A percentile compares a stretch with the other conserved stretches of the same genome.
Conservation (phyloP, 2,113 vertebrate species). For the Ptyas mucosa region DNA sequence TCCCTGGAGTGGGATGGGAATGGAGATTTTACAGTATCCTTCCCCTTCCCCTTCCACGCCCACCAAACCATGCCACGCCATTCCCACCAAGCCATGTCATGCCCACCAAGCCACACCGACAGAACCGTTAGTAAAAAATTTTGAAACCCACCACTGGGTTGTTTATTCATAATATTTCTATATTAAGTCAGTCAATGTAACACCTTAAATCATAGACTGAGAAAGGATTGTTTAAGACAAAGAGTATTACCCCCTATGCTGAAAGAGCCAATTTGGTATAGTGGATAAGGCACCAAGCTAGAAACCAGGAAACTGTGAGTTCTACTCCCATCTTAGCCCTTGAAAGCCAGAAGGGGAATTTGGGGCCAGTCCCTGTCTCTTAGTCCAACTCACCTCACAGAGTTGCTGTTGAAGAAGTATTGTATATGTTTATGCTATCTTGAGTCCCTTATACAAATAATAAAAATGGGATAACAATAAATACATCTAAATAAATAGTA, state of each 20-base stretch:
- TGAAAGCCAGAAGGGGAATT: background rate
- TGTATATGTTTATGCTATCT: background rate
- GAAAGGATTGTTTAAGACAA: background rate
- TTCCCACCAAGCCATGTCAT: too few species aligned
- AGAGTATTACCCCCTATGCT: background rate
- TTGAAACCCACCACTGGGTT: background rate
- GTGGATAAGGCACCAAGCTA: background rate
- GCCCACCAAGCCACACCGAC: too few species aligned
- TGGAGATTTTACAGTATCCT: too few species aligned
- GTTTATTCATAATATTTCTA: background rate
- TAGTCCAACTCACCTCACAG: background rate
- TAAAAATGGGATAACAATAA: background rate
- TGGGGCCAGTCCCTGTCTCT: background rate
- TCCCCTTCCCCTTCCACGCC: too few species aligned
- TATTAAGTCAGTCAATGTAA: background rate
- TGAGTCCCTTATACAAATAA: background rate
- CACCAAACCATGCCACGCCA: too few species aligned
- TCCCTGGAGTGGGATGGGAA: too few species aligned
- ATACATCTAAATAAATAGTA: background rate
- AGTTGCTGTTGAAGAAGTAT: background rate
- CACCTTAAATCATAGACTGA: background rate
- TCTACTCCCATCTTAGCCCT: background rate
- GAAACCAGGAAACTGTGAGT: background rate
- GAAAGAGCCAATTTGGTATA: background rate
- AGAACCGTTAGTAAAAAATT: too few species aligned